phyloP scores from a whole-genome alignment of 2,113 vertebrate genomes.

The Pelobates fuscus region DNA sequence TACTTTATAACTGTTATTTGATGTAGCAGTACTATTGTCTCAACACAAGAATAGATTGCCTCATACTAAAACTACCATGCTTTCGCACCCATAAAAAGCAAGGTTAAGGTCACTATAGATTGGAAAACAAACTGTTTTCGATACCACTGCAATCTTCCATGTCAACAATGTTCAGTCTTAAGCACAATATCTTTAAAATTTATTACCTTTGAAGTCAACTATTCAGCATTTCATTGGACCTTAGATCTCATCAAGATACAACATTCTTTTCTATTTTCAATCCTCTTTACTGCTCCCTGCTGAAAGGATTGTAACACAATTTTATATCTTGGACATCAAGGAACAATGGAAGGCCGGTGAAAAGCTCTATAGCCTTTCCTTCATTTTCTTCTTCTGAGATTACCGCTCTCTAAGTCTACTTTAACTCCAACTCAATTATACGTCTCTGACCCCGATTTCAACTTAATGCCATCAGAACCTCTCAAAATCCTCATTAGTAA shows the following conservation, averaged over 20 bases:
- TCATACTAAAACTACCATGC: constrained; percentile 28
- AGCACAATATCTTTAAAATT: constrained; percentile 35
- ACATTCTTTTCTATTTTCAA: constrained; percentile 40
- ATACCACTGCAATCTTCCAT: constrained; percentile 47
- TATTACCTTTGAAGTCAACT: constrained; percentile 50
- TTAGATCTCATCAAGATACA: constrained; percentile 53
- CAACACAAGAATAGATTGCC: constrained; percentile 26
- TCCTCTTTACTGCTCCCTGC: constrained; percentile 54
- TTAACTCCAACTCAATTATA: constrained; percentile 19
- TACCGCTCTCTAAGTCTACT: constrained; percentile 17
- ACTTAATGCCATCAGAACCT: constrained; percentile 21
- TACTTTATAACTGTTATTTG: too few relatives aligned
- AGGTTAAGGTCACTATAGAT: constrained; percentile 47
- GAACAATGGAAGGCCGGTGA: constrained; percentile 50
- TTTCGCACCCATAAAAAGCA: constrained; percentile 29
- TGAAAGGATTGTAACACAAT: constrained; percentile 55
- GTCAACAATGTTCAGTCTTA: constrained; percentile 51
- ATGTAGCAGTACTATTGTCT: not conserved
- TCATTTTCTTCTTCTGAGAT: constrained; percentile 34
- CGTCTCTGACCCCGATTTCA: constrained; percentile 24
- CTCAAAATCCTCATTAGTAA: constrained; percentile 13
- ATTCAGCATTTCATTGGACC: constrained; percentile 51
- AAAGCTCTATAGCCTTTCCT: constrained; percentile 18
- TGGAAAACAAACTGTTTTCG: constrained; percentile 45
- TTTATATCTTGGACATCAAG: constrained; percentile 56